These are phyloP conservation scores for Xerus rutilus DNA, from an alignment of 2,797 vertebrate species.

Conservation along the genomic window DNA sequence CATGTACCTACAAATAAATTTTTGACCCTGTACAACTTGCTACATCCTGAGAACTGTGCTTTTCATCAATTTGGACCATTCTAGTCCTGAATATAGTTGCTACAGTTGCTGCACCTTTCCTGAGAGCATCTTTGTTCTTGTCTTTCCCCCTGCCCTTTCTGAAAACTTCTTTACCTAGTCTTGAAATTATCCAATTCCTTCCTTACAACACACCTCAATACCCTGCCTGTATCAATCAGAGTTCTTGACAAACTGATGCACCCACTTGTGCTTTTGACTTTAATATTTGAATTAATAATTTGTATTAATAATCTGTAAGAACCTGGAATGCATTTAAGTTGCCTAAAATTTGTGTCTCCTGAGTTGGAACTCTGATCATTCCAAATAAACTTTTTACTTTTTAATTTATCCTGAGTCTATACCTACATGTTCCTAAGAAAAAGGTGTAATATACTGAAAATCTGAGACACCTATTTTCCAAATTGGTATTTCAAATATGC, in stretches of 20 bases:
- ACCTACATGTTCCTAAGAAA: not conserved
- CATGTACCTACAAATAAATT: not conserved
- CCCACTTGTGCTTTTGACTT: not conserved
- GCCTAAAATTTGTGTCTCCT: not conserved
- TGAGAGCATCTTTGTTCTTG: not conserved
- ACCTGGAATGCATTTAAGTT: not conserved
- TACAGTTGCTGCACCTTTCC: not conserved
- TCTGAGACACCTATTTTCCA: not conserved
- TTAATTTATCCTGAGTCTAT: not conserved
- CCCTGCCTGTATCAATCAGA: not conserved
- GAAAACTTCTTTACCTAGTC: not conserved
- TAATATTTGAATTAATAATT: not conserved
- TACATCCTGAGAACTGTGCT: too few species aligned
- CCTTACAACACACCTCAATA: not conserved
- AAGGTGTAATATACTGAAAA: not conserved
- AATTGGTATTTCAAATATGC: not conserved
- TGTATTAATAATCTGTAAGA: not conserved
- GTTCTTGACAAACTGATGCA: not conserved
- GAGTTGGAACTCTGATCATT: not conserved
- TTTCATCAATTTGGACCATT: not conserved
- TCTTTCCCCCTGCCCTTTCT: not conserved
- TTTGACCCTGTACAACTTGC: too few species aligned
- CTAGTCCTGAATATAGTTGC: too few species aligned
- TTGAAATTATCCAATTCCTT: not conserved
- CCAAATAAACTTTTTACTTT: not conserved